phyloP scores from a whole-genome alignment of 2,888 invertebrate genomes.

The Phaonia tiefii region DNA sequence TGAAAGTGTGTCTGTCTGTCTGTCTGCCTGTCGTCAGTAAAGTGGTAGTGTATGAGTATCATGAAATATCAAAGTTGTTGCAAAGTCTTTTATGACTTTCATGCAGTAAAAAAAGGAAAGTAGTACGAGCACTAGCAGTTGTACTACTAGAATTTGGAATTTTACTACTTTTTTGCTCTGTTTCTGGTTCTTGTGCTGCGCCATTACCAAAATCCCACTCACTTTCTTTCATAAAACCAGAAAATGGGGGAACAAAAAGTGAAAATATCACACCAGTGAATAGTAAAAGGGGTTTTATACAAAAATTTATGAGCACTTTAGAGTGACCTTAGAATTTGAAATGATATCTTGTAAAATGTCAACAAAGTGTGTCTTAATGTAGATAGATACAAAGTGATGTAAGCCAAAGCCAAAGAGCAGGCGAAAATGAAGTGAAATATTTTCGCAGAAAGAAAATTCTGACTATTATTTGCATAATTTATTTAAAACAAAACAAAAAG shows the following conservation, averaged over 20 bases:
- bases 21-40: background rate
- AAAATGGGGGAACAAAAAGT: background rate
- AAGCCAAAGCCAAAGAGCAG: too few relatives aligned
- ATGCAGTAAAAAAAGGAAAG: background rate
- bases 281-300: conserved; percentile 1
- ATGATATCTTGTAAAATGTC: background rate
- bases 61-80: conserved; percentile 42
- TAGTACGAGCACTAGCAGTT: background rate
- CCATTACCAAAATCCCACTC: conserved; percentile 18
- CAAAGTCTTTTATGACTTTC: conserved; percentile 34
- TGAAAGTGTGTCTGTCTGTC: background rate
- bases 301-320: conserved; percentile 25
- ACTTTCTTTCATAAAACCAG: conserved; percentile 14
- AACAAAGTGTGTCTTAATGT: conserved; percentile 7
- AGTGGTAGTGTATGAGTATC: background rate
- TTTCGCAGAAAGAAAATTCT: too few relatives aligned
- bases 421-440: too few relatives aligned
- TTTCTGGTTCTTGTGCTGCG: background rate
- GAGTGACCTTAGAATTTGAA: conserved; percentile 10
- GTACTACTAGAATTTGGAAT: background rate
- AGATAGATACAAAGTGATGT: conserved; percentile 3
- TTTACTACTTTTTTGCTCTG: conserved; percentile 14
- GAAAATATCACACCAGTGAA: conserved; percentile 1
- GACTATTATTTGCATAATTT: too few relatives aligned
- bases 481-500: too few relatives aligned